Percentiles rank a stretch among this genome's conserved stretches.
These are phyloP conservation scores for Oscheius sp. DNA, from an alignment of 2,888 invertebrate genomes.

Conservation along the genomic window DNA sequence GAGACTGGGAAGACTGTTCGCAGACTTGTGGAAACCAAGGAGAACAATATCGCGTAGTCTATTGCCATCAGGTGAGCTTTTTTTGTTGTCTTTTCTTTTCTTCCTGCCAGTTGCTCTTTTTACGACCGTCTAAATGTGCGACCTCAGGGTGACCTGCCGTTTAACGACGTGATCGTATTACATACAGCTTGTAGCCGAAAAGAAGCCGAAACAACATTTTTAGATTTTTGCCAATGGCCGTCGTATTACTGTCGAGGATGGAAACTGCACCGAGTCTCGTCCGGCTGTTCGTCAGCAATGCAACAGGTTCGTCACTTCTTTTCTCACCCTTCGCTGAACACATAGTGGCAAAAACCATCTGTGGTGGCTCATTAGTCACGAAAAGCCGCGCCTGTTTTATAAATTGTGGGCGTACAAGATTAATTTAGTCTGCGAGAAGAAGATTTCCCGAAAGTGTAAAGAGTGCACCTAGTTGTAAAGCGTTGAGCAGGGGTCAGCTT, in stretches of 20 bases:
- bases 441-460: conserved; percentile 32
- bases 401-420: conserved; percentile 34
- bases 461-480: conserved; percentile 36
- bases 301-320: conserved; percentile 77
- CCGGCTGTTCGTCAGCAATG: conserved; percentile 78
- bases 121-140: conserved; percentile 28
- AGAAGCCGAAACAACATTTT: conserved; percentile 37
- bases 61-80: conserved; percentile 79
- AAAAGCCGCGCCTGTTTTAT: conserved; percentile 18
- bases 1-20: conserved; percentile 86
- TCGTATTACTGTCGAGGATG: conserved; percentile 82
- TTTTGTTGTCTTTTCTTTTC: background rate
- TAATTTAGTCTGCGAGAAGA: conserved; percentile 33
- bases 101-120: conserved; percentile 27
- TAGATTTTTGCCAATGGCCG: conserved; percentile 81
- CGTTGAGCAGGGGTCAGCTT: conserved; percentile 32
- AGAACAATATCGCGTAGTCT: conserved; percentile 77
- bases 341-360: conserved; percentile 15
- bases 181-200: background rate
- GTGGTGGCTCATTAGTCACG: conserved; percentile 2
- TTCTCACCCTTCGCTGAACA: conserved; percentile 6
- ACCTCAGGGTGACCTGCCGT: conserved; percentile 24
- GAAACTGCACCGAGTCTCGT: conserved; percentile 80
- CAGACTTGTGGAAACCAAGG: conserved; percentile 84
- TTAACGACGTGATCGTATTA: conserved; percentile 12